phyloP scores from a whole-genome alignment of 2,113 vertebrate species.

The Odobenus rosmarus region DNA sequence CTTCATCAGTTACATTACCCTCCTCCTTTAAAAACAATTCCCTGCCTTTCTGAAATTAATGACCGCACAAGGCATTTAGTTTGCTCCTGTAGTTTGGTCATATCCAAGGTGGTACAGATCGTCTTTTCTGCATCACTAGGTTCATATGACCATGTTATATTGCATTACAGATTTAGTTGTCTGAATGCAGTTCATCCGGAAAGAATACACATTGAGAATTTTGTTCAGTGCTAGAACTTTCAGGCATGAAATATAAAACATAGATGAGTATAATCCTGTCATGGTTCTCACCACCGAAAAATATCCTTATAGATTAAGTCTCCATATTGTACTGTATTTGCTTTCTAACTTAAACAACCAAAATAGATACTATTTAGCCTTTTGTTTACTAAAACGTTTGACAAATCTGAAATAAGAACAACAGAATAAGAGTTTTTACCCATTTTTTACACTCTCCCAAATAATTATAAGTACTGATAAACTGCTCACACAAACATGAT shows the following conservation, averaged over 20 bases:
- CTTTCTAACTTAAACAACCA: conserved; percentile 40
- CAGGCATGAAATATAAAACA: conserved; percentile 71
- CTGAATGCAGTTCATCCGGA: conserved; percentile 85
- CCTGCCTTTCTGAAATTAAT: conserved; percentile 77
- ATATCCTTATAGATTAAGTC: conserved; percentile 28
- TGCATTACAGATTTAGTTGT: conserved; percentile 88
- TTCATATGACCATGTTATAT: conserved; percentile 84
- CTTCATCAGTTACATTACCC: conserved; percentile 61
- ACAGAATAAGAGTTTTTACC: not conserved
- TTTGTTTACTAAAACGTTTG: not conserved
- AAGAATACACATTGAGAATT: conserved; percentile 83
- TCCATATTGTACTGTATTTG: conserved; percentile 11
- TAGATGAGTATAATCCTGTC: conserved; percentile 50
- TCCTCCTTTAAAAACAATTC: conserved; percentile 74
- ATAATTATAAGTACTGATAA: not conserved
- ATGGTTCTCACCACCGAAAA: conserved; percentile 46
- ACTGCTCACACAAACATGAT: not conserved
- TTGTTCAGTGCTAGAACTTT: conserved; percentile 73
- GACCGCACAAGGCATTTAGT: conserved; percentile 63
- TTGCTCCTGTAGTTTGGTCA: conserved; percentile 78
- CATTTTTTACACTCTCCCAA: not conserved
- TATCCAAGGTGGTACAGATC: conserved; percentile 84
- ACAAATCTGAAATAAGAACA: conserved; percentile 28
- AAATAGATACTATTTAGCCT: not conserved
- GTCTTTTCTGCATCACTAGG: conserved; percentile 84